These are phyloP conservation scores for Cataglyphis hispanica DNA, from an alignment of 1,140 invertebrate species.

Conservation along the genomic window DNA sequence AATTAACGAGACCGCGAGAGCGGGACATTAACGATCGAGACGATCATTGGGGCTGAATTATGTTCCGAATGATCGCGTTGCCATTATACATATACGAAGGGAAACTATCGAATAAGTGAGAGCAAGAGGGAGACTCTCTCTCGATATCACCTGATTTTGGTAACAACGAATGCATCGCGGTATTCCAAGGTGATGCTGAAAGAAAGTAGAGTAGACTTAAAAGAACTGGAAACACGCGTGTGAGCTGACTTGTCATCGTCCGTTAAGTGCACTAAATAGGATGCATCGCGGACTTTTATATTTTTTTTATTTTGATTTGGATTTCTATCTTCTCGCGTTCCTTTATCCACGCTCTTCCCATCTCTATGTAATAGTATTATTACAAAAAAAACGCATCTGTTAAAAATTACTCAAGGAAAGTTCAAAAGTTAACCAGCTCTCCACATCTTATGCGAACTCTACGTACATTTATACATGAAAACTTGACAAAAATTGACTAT, in stretches of 20 bases:
- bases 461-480: constrained; percentile 15
- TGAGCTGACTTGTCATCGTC: not conserved
- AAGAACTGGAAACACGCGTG: not conserved
- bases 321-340: not conserved
- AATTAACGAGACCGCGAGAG: constrained; percentile 75
- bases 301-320: not conserved
- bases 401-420: constrained; percentile 5
- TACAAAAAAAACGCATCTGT: not conserved
- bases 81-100: constrained; percentile 47
- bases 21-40: constrained; percentile 72
- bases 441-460: not conserved
- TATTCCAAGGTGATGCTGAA: not conserved
- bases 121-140: not conserved
- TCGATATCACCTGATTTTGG: not conserved
- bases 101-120: constrained; percentile 45
- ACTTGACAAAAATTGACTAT: not conserved
- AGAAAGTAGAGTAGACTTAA: not conserved
- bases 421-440: not conserved
- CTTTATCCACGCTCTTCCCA: not conserved
- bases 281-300: not conserved
- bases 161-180: not conserved
- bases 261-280: not conserved
- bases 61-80: constrained; percentile 70
- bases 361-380: not conserved
- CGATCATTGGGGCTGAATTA: constrained; percentile 74